These are phyloP conservation scores for Phyllostomus discolor DNA, from an alignment of 2,113 vertebrate species.

Conservation along the genomic window DNA sequence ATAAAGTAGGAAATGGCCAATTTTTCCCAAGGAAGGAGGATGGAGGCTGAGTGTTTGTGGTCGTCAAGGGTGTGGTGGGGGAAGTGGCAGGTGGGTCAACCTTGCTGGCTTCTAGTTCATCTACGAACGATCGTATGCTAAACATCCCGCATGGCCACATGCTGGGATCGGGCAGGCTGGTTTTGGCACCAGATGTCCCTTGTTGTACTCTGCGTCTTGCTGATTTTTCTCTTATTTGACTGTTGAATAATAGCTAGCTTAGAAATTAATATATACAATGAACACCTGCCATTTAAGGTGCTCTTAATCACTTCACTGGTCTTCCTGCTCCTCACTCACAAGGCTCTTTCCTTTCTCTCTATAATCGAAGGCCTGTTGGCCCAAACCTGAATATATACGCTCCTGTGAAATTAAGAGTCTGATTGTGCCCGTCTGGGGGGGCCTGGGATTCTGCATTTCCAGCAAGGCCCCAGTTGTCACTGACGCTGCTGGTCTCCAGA, in stretches of 20 bases:
- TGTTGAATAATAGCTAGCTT: not conserved
- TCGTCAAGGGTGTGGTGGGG: not conserved
- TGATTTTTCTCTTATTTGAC: not conserved
- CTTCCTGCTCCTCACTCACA: not conserved
- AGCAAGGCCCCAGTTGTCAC: not conserved
- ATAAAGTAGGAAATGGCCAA: conserved; percentile 49
- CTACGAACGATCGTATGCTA: not conserved
- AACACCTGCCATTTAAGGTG: not conserved
- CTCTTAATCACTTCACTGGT: not conserved
- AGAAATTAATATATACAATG: not conserved
- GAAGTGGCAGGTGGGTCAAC: not conserved
- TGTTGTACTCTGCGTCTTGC: not conserved
- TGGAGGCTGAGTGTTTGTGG: not conserved
- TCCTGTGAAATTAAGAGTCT: not conserved
- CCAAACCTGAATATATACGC: not conserved
- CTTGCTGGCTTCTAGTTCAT: not conserved
- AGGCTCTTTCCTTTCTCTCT: not conserved
- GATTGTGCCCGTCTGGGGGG: not conserved
- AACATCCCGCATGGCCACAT: not conserved
- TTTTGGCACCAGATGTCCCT: not conserved
- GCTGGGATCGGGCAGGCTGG: not conserved
- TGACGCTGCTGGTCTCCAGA: not conserved
- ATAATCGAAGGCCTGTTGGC: not conserved
- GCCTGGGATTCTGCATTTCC: not conserved
- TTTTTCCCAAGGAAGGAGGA: not conserved